These are phyloP conservation scores for Xenus cinereus DNA, from an alignment of 2,113 vertebrate genomes.

Conservation along the genomic window DNA sequence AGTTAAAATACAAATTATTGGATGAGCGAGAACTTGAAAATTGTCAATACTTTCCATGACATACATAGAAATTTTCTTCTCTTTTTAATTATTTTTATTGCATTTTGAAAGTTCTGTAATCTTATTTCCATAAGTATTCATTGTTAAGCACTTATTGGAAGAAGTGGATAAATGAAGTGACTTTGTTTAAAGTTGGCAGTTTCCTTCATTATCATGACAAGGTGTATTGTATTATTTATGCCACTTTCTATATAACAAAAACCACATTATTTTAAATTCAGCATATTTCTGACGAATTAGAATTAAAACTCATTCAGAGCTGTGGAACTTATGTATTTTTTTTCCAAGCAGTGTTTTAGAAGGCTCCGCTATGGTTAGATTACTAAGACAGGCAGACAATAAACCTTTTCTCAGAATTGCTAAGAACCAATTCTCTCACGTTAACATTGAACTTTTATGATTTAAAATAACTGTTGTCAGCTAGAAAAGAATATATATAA, in stretches of 20 bases:
- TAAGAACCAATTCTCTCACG: neutral
- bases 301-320: neutral
- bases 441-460: neutral
- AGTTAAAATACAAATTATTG: neutral
- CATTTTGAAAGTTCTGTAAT: neutral
- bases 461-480: neutral
- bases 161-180: neutral
- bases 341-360: neutral
- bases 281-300: neutral
- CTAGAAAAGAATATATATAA: neutral
- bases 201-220: neutral
- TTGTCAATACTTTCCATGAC: neutral
- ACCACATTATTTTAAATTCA: neutral
- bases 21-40: neutral
- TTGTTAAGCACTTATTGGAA: neutral
- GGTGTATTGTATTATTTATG: neutral
- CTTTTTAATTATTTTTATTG: neutral
- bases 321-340: neutral
- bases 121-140: neutral
- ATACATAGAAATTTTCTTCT: neutral
- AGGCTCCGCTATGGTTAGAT: neutral
- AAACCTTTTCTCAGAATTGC: neutral
- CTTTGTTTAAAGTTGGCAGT: neutral
- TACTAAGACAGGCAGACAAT: neutral
- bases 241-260: neutral